phyloP scores from a whole-genome alignment of 2,113 vertebrate genomes.

The Paramisgurnus dabryanus region DNA sequence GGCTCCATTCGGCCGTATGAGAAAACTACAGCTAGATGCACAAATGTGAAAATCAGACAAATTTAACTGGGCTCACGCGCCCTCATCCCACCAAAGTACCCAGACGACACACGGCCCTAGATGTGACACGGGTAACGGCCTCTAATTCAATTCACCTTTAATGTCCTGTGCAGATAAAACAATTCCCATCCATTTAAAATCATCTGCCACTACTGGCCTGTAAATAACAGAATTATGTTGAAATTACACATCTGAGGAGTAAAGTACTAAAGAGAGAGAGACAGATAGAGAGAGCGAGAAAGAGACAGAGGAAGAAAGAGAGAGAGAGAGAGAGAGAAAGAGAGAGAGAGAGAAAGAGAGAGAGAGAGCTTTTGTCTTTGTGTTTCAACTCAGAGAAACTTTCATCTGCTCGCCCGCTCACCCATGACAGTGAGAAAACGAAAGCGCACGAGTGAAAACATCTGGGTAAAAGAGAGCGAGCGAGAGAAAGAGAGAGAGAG shows the following conservation, averaged over 20 bases:
- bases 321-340: slow-evolving; percentile 21
- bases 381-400: not conserved
- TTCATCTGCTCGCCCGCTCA: not conserved
- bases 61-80: slow-evolving; percentile 44
- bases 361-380: slow-evolving; percentile 17
- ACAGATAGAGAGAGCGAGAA: slow-evolving; percentile 16
- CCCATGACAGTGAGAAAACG: slow-evolving; percentile 21
- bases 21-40: slow-evolving; percentile 15
- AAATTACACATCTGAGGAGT: not conserved
- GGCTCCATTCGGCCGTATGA: slow-evolving; percentile 35
- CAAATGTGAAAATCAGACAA: slow-evolving; percentile 47
- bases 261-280: not conserved
- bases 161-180: not conserved
- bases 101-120: not conserved
- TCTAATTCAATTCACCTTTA: not conserved
- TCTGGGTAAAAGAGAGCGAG: not conserved
- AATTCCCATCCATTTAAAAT: slow-evolving; percentile 24
- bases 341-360: not conserved
- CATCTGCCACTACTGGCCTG: not conserved
- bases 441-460: slow-evolving; percentile 20
- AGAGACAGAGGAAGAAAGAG: not conserved
- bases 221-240: slow-evolving; percentile 6
- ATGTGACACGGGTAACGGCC: not conserved
- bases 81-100: slow-evolving; percentile 20
- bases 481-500: slow-evolving; percentile 3